Evolutionary conservation across 2,888 invertebrate genomes (phyloP), one percentile per base, ranked within the genome.

Genomic region (Parthenolecanium corni): DNA sequence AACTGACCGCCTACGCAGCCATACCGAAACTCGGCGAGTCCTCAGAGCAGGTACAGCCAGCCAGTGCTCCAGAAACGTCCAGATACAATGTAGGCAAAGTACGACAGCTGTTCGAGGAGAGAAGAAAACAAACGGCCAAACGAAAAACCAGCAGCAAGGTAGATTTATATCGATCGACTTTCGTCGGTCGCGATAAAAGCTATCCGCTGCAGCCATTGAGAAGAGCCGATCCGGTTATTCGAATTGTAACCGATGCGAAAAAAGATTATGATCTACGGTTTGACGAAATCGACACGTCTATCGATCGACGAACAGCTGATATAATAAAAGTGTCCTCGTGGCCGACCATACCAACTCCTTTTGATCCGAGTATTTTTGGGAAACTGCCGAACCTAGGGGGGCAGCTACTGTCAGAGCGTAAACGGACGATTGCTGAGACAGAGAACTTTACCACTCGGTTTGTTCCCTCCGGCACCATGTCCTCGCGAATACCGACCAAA

Each of bases 41-140:
- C 5, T 20, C 49, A 12, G 49, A 49, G 49, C 49, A 49, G 20
- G 4, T 42, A 42, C 49, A 49, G 38, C 61, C 61, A 4, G 51
- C 61, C 38, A 61, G 61, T 23, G 61, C 61, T 3, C 61, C 61
- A 5, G 61, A 61, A 51, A 61, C 61, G 1, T 46, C 49, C 25
- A 25, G 61, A 40, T 49, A 20, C 2, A 61, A 61, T 24, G 49
- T 61, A 36, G 61, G 61, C 18, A 71, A 84, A 82, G 88, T 89
- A 25, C 82, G 89, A 14, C 89, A 89, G 76, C 85, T 89, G 85
- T 89, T 89, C 71, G 86, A 89, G 71, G 89, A 89, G 72, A 80
- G 87, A 24, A 38, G 58, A n/a, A 52, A 64, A 36, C 54, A 54
- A 20, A 44, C 44, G 44, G 52, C 71, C 86, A 79, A 68, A 36